Evolutionary conservation across 2,113 vertebrate species (phyloP).

Genomic region (Actinemys pallida): DNA sequence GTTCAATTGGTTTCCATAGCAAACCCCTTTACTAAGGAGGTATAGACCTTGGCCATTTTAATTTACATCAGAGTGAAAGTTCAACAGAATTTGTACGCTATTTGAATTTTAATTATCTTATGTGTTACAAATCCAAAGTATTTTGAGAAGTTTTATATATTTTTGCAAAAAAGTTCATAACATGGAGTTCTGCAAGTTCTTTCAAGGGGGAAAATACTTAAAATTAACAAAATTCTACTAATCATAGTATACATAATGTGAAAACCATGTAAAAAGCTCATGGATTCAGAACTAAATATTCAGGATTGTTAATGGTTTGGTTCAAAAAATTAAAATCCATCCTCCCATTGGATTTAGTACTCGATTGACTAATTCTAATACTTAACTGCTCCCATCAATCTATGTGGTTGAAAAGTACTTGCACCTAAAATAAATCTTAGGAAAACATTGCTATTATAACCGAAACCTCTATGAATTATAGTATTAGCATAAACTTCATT

Average conservation of each 20-base stretch:
- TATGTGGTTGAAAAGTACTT: not conserved
- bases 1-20: not conserved
- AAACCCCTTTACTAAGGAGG: not conserved
- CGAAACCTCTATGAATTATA: not conserved
- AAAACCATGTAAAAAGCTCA: not conserved
- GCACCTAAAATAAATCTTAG: not conserved
- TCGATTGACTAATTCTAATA: not conserved
- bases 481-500: not conserved
- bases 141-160: not conserved
- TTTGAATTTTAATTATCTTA: not conserved
- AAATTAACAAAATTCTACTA: not conserved
- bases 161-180: not conserved
- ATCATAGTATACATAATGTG: not conserved
- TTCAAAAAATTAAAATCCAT: not conserved
- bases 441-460: not conserved
- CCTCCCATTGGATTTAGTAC: not conserved
- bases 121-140: not conserved
- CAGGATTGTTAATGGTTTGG: not conserved
- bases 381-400: not conserved
- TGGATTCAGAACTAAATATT: not conserved
- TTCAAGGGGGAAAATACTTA: not conserved
- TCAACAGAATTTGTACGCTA: not conserved
- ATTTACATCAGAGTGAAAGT: not conserved
- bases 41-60: not conserved
- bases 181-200: not conserved